phyloP scores from a whole-genome alignment of 2,888 invertebrate species.

The Lathronympha strigana region DNA sequence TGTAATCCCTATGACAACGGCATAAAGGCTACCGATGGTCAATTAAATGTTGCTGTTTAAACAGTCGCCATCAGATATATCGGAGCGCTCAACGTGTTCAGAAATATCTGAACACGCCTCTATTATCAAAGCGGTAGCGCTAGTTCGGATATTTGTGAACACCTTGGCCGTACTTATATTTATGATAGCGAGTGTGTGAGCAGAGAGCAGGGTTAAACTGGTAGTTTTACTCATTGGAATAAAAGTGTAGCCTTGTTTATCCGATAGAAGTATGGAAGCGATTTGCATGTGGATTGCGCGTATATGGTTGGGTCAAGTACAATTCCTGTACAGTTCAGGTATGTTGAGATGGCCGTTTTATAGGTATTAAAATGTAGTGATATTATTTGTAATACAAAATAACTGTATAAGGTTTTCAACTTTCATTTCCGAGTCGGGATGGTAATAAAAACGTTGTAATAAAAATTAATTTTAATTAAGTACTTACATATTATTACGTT shows the following conservation, averaged over 20 bases:
- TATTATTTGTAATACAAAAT: background rate
- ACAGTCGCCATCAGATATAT: too few species aligned
- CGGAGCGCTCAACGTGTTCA: too few species aligned
- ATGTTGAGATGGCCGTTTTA: background rate
- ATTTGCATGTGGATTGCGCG: conserved; percentile 41
- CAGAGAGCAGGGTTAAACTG: background rate
- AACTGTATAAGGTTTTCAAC: background rate
- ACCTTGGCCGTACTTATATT: too few species aligned
- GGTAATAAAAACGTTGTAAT: background rate
- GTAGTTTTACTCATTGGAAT: background rate
- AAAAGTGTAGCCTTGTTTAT: conserved; percentile 28
- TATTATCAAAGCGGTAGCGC: too few species aligned
- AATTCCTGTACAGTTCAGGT: conserved; percentile 35
- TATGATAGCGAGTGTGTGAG: background rate
- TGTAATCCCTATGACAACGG: too few species aligned
- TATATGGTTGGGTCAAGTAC: conserved; percentile 38
- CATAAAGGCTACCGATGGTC: too few species aligned
- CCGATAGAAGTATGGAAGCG: conserved; percentile 41
- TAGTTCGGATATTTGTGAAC: too few species aligned
- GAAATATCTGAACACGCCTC: too few species aligned
- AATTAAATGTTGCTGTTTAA: too few species aligned
- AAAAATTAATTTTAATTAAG: too few species aligned
- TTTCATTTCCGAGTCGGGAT: background rate
- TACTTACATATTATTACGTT: too few species aligned
- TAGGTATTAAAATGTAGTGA: background rate